Evolutionary conservation across 2,888 invertebrate genomes (phyloP).

Genomic region (Eupeodes luniger): DNA sequence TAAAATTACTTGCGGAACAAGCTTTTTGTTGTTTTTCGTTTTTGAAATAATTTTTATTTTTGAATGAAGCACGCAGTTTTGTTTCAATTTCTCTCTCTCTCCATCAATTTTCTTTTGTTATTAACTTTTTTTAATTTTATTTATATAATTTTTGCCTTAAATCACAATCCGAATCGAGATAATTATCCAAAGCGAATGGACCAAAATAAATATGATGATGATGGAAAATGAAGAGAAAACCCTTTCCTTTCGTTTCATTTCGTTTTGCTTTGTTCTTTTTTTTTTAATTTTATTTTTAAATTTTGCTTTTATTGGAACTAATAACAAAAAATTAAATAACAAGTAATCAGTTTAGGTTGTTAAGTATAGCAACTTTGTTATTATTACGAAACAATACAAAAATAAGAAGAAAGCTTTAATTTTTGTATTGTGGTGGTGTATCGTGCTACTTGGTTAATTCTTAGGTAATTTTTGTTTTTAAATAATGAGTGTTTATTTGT

Average conservation of each 20-base stretch:
- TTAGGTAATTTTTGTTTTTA: constrained; percentile 7
- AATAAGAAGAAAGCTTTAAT: constrained; percentile 35
- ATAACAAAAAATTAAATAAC: constrained; percentile 61
- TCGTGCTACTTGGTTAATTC: constrained; percentile 34
- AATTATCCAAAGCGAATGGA: constrained; percentile 56
- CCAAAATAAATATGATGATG: constrained; percentile 19
- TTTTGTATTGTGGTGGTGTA: not conserved
- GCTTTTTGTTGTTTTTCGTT: constrained; percentile 39
- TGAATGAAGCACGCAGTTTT: constrained; percentile 56
- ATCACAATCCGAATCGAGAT: constrained; percentile 63
- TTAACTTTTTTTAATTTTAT: constrained; percentile 1
- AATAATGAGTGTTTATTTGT: constrained; percentile 15
- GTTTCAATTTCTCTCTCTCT: constrained; percentile 60
- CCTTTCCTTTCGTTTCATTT: constrained; percentile 28
- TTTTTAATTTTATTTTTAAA: too few relatives aligned
- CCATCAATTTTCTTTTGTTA: constrained; percentile 49
- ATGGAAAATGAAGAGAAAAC: constrained; percentile 25
- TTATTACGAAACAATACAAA: constrained; percentile 19
- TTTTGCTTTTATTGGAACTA: constrained; percentile 35
- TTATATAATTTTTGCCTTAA: constrained; percentile 47
- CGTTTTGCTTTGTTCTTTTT: too few relatives aligned
- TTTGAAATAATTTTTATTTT: not conserved
- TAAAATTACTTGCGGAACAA: constrained; percentile 54
- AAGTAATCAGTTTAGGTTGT: not conserved
- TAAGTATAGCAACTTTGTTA: not conserved